phyloP scores from a whole-genome alignment of 2,797 vertebrate genomes.

The Anguilla pacifica region DNA sequence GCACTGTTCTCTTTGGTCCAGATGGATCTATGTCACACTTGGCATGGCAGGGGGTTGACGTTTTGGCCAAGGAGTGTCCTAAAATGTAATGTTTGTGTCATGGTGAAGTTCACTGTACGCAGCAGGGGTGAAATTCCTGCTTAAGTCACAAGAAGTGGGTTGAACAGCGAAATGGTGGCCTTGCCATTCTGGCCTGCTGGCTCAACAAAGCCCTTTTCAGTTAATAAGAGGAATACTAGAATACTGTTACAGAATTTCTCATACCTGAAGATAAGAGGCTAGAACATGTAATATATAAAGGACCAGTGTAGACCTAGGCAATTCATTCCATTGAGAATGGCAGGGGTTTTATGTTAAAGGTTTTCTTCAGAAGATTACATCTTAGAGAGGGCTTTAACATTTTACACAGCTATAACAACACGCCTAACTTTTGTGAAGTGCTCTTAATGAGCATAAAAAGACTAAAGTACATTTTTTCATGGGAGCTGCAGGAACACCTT shows the following conservation, averaged over 20 bases:
- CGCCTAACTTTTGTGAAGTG: background rate
- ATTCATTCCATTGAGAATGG: background rate
- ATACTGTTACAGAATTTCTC: background rate
- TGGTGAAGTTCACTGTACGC: too few species aligned
- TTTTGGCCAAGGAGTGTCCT: too few species aligned
- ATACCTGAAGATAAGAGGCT: background rate
- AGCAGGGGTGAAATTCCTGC: too few species aligned
- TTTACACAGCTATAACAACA: background rate
- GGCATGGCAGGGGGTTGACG: too few species aligned
- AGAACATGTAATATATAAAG: background rate
- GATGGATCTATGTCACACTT: background rate
- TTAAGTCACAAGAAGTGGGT: too few species aligned
- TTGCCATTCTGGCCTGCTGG: too few species aligned
- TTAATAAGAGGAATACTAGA: background rate
- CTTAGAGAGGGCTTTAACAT: background rate
- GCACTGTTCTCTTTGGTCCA: background rate
- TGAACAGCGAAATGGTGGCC: too few species aligned
- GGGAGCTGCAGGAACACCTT: slow-evolving; percentile 19
- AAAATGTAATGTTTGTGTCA: too few species aligned
- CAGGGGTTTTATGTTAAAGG: background rate
- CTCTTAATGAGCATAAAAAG: background rate
- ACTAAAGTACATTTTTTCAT: slow-evolving; percentile 9
- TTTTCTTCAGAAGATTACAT: background rate
- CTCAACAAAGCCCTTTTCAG: too few species aligned
- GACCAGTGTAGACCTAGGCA: background rate